Evolutionary conservation across 53 echinoderm and acorn worm species (phyloP).

Genomic region (Patiria pectinifera): DNA sequence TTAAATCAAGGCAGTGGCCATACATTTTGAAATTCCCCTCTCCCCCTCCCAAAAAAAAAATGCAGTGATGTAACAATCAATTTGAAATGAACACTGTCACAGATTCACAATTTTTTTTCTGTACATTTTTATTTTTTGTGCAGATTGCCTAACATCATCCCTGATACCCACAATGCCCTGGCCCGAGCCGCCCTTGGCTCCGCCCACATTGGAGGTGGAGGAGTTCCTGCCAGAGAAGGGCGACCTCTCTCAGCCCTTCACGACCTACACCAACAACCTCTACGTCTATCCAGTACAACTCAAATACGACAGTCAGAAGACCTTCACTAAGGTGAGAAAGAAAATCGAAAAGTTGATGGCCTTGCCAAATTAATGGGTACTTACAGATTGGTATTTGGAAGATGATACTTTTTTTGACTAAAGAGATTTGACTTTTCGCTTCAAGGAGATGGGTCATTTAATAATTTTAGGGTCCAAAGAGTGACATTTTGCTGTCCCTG

Average conservation of each 20-base stretch:
- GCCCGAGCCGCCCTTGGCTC: slow-evolving; percentile 79
- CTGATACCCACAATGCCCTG: slow-evolving; percentile 95
- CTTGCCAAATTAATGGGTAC: too few species aligned
- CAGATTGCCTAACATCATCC: slow-evolving; percentile 93
- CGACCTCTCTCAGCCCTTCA: slow-evolving; percentile 75
- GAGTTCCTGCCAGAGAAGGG: slow-evolving; percentile 83
- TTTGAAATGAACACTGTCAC: not conserved
- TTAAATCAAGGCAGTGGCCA: too few species aligned
- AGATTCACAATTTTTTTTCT: not conserved
- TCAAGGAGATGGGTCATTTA: too few species aligned
- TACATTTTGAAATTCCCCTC: too few species aligned
- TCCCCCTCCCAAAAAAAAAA: too few species aligned
- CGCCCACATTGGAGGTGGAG: slow-evolving; percentile 88
- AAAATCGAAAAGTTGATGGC: not conserved
- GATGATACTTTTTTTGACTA: too few species aligned
- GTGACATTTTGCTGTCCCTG: too few species aligned
- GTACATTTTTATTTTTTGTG: not conserved
- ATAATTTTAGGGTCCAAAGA: too few species aligned
- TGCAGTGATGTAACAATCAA: not conserved
- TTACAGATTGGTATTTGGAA: too few species aligned
- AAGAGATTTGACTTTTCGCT: too few species aligned
- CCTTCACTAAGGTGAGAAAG: slow-evolving; percentile 85
- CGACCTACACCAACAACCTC: slow-evolving; percentile 88
- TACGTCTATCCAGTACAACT: slow-evolving; percentile 90
- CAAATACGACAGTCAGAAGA: slow-evolving; percentile 96